phyloP scores from a whole-genome alignment of 2,113 vertebrate genomes.

The Mastomys coucha region DNA sequence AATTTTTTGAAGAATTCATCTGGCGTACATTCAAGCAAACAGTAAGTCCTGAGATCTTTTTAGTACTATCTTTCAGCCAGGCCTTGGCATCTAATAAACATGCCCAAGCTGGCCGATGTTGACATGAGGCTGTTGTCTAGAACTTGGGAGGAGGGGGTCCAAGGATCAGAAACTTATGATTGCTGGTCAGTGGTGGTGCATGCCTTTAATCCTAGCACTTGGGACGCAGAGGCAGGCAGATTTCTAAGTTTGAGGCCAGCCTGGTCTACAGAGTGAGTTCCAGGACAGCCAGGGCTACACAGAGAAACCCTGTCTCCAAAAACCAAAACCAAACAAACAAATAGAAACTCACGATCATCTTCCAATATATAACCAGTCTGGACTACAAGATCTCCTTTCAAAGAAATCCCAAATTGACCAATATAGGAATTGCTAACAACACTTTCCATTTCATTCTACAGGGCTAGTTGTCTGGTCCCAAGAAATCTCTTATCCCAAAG shows the following conservation, averaged over 20 bases:
- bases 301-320: no score
- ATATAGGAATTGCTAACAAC: background rate
- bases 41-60: background rate
- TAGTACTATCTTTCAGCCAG: background rate
- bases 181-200: no score
- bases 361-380: background rate
- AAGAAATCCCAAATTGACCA: background rate
- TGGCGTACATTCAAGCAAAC: background rate
- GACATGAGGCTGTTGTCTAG: background rate
- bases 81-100: background rate
- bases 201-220: no score
- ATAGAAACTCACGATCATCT: no score
- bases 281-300: no score
- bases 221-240: no score
- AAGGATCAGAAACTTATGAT: background rate
- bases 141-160: background rate
- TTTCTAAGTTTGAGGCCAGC: no score
- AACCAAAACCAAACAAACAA: no score
- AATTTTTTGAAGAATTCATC: background rate
- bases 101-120: background rate
- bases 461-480: background rate
- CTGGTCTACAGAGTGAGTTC: no score
- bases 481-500: background rate
- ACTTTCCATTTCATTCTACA: constrained; percentile 12
- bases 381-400: background rate